Evolutionary conservation across 2,113 vertebrate genomes (phyloP).

Genomic region (Pandion haliaetus): DNA sequence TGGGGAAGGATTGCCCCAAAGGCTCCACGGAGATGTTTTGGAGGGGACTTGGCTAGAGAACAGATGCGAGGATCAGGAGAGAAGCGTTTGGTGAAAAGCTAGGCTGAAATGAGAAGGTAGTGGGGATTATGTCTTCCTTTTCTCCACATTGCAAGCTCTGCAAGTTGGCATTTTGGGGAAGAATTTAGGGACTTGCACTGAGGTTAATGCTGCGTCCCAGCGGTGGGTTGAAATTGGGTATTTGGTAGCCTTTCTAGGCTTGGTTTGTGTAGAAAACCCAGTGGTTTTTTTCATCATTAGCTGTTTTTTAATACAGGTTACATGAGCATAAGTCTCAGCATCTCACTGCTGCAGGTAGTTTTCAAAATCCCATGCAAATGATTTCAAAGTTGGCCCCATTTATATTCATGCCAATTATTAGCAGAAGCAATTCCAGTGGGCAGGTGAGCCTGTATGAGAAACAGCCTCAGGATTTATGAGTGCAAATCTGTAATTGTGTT

Average conservation of each 20-base stretch:
- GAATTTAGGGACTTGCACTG: rapidly evolving
- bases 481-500: neutral
- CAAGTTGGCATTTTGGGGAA: rapidly evolving
- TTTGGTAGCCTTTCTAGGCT: neutral
- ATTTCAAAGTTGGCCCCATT: neutral
- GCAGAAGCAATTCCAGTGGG: neutral
- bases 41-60: neutral
- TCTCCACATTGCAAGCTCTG: rapidly evolving
- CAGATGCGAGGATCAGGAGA: neutral
- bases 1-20: neutral
- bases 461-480: neutral
- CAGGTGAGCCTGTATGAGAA: neutral
- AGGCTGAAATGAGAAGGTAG: neutral
- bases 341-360: neutral
- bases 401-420: neutral
- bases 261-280: neutral
- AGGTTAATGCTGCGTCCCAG: neutral
- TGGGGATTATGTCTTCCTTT: neutral
- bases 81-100: neutral
- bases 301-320: neutral
- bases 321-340: neutral
- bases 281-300: neutral
- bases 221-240: rapidly evolving
- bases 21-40: neutral
- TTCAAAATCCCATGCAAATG: rapidly evolving